phyloP scores from a whole-genome alignment of 2,888 invertebrate genomes.

The Dynastes hyllus region DNA sequence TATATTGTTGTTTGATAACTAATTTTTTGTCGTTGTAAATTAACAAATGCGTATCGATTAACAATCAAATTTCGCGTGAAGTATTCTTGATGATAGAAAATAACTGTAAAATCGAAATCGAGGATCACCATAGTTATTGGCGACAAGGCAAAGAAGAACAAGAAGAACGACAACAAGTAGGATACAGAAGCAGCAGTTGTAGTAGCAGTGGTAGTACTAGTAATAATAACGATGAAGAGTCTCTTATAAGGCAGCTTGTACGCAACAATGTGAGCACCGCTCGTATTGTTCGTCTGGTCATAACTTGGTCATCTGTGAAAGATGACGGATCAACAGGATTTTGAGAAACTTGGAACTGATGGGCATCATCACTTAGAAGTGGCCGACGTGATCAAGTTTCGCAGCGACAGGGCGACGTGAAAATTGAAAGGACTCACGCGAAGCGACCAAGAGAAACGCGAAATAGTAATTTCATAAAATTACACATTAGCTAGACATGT shows the following conservation, averaged over 20 bases:
- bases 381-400: slow-evolving; percentile 63
- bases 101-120: slow-evolving; percentile 44
- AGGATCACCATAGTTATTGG: slow-evolving; percentile 5
- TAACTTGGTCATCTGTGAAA: slow-evolving; percentile 61
- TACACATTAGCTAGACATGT: slow-evolving; percentile 67
- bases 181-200: slow-evolving; percentile 34
- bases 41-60: slow-evolving; percentile 7
- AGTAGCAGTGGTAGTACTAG: slow-evolving; percentile 28
- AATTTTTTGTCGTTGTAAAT: slow-evolving; percentile 8
- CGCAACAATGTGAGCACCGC: slow-evolving; percentile 57
- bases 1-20: slow-evolving; percentile 8
- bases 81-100: slow-evolving; percentile 40
- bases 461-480: slow-evolving; percentile 19
- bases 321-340: slow-evolving; percentile 65
- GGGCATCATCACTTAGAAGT: slow-evolving; percentile 63
- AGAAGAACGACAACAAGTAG: slow-evolving; percentile 29
- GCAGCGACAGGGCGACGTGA: slow-evolving; percentile 64
- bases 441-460: slow-evolving; percentile 51
- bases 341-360: slow-evolving; percentile 61
- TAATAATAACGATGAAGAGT: slow-evolving; percentile 51
- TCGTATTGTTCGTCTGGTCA: slow-evolving; percentile 57
- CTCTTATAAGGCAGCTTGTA: slow-evolving; percentile 55
- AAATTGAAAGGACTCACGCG: slow-evolving; percentile 58
- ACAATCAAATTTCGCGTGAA: slow-evolving; percentile 2
- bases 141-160: slow-evolving; percentile 20